Evolutionary conservation across 2,888 invertebrate species (phyloP).

Genomic region (Clistopyga incitator): DNA sequence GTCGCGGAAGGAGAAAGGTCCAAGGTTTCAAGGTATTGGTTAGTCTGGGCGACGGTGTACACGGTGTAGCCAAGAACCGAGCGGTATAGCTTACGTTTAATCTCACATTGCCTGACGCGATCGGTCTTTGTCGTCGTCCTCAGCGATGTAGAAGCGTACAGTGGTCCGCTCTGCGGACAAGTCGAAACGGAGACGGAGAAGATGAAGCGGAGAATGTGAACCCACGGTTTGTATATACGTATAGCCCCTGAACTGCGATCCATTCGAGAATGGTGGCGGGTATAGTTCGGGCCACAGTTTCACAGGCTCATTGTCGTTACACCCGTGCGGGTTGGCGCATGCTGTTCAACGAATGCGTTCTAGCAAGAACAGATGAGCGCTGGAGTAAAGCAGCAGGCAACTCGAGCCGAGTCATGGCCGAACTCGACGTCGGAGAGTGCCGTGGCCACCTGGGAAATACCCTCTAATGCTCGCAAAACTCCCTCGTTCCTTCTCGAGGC

Average conservation of each 20-base stretch:
- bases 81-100: conserved; percentile 39
- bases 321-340: conserved; percentile 28
- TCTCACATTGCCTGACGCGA: conserved; percentile 69
- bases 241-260: conserved; percentile 5
- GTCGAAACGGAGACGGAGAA: conserved; percentile 6
- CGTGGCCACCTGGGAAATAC: conserved; percentile 79
- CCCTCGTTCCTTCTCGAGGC: conserved; percentile 60
- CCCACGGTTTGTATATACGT: conserved; percentile 12
- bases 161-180: not conserved
- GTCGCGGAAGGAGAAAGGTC: conserved; percentile 4
- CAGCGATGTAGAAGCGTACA: not conserved
- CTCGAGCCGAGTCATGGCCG: conserved; percentile 4
- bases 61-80: conserved; percentile 18
- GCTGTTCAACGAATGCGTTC: conserved; percentile 32
- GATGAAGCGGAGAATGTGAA: not conserved
- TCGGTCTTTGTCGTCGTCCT: conserved; percentile 68
- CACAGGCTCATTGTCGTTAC: conserved; percentile 47
- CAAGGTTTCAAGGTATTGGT: conserved; percentile 15
- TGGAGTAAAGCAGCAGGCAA: not conserved
- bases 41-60: not conserved
- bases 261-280: conserved; percentile 12
- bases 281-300: conserved; percentile 22
- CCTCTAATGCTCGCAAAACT: conserved; percentile 78
- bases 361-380: conserved; percentile 13
- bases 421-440: conserved; percentile 28